Percentiles rank a stretch among this genome's conserved stretches.
These are phyloP conservation scores for Ornithorhynchus anatinus DNA, from an alignment of 2,113 vertebrate genomes.

Conservation along the genomic window DNA sequence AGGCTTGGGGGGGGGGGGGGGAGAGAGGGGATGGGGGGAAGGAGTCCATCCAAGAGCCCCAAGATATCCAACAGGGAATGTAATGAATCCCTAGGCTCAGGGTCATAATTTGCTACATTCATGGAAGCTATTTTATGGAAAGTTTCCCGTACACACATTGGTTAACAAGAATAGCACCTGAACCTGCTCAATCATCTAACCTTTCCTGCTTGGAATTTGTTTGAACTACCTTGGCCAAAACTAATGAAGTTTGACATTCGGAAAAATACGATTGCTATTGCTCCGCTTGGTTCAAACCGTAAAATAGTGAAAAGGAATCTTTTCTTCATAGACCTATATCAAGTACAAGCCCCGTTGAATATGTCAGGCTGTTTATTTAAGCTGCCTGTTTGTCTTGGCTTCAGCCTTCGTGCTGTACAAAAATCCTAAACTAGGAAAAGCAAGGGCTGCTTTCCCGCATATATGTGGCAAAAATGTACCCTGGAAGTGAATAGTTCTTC, in stretches of 20 bases:
- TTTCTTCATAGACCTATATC: neutral
- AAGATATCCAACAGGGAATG: too few species aligned
- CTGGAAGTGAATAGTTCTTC: neutral
- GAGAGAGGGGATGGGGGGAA: neutral
- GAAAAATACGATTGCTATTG: neutral
- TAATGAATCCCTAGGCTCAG: too few species aligned
- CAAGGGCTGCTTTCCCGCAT: neutral
- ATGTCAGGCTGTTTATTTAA: neutral
- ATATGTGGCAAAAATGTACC: neutral
- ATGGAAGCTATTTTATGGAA: neutral
- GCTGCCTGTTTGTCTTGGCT: neutral
- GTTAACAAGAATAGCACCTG: neutral
- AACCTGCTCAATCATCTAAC: neutral
- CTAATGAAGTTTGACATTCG: accelerated
- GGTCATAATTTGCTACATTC: too few species aligned
- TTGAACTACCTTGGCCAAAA: neutral
- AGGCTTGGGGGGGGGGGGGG: too few species aligned
- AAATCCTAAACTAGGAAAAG: neutral
- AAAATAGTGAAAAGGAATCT: neutral
- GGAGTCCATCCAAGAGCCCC: too few species aligned
- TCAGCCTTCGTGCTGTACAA: neutral
- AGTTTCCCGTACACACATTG: neutral
- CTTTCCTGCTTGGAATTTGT: neutral
- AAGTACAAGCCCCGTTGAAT: neutral
- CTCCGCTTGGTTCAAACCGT: accelerated